A percentile compares a stretch with the other conserved stretches of the same genome.
Evolutionary conservation across 2,797 vertebrate genomes (phyloP).

Genomic region (Etheostoma nigrum): DNA sequence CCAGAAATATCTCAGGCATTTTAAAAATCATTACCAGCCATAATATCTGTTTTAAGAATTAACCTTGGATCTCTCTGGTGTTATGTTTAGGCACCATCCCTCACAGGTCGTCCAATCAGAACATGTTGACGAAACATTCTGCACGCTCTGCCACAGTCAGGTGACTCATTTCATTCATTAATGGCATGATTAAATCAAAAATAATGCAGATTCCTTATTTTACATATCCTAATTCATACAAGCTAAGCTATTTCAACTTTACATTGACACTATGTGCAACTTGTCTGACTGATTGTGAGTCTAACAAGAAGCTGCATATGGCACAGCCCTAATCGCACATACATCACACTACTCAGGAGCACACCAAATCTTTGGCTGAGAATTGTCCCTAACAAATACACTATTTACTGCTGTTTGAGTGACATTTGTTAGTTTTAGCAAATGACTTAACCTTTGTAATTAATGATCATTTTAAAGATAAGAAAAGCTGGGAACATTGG

Average conservation of each 20-base stretch:
- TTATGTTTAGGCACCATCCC: slow-evolving; percentile 63
- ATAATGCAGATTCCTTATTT: not conserved
- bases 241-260: not conserved
- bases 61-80: slow-evolving; percentile 11
- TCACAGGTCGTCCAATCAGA: slow-evolving; percentile 70
- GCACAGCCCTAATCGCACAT: too few species aligned
- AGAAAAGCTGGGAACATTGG: not conserved
- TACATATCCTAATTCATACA: not conserved
- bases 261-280: not conserved
- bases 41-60: slow-evolving; percentile 12
- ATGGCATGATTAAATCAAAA: not conserved
- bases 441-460: not conserved
- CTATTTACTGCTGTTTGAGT: not conserved
- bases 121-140: slow-evolving; percentile 54
- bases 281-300: not conserved
- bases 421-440: not conserved
- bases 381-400: not conserved
- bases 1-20: slow-evolving; percentile 2
- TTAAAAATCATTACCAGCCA: slow-evolving; percentile 11
- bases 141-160: slow-evolving; percentile 72
- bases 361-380: not conserved
- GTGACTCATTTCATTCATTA: slow-evolving; percentile 52
- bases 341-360: too few species aligned
- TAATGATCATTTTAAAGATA: not conserved
- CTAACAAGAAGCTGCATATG: not conserved